phyloP scores from a whole-genome alignment of 2,113 vertebrate genomes.

The Salvelinus fontinalis region DNA sequence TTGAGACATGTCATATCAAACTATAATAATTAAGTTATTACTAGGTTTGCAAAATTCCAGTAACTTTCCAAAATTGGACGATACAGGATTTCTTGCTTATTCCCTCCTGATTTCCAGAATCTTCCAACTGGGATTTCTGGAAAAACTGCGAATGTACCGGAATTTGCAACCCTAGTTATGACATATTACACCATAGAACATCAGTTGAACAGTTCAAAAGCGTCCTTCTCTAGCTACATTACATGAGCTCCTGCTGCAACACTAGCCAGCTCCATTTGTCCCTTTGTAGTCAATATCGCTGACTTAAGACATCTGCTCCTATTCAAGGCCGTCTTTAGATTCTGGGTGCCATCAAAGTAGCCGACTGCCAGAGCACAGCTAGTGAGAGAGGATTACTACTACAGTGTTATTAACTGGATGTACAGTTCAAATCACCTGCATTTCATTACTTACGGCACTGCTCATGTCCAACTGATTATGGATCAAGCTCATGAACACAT shows the following conservation, averaged over 20 bases:
- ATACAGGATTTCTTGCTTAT: too few relatives aligned
- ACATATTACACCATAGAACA: too few relatives aligned
- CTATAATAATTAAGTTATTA: too few relatives aligned
- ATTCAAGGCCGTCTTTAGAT: conserved; percentile 6
- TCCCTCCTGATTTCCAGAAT: too few relatives aligned
- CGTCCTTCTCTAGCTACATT: neutral
- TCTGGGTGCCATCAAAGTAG: conserved; percentile 8
- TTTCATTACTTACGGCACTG: conserved; percentile 11
- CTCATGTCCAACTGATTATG: neutral
- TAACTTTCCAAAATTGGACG: too few relatives aligned
- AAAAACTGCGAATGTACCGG: neutral
- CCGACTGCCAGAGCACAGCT: conserved; percentile 17
- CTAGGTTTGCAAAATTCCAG: too few relatives aligned
- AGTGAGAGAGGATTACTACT: neutral
- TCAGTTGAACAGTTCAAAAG: too few relatives aligned
- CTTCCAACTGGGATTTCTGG: neutral
- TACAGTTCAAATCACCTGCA: neutral
- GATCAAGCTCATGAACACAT: neutral
- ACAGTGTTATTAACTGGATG: conserved; percentile 8
- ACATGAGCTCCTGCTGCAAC: neutral
- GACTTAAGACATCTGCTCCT: neutral
- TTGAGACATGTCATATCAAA: neutral
- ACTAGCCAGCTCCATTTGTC: neutral
- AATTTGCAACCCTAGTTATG: too few relatives aligned
- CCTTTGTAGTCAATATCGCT: neutral